Evolutionary conservation across 2,888 invertebrate genomes (phyloP), one percentile per base, ranked within the genome.

Genomic region (Polyploca ridens): DNA sequence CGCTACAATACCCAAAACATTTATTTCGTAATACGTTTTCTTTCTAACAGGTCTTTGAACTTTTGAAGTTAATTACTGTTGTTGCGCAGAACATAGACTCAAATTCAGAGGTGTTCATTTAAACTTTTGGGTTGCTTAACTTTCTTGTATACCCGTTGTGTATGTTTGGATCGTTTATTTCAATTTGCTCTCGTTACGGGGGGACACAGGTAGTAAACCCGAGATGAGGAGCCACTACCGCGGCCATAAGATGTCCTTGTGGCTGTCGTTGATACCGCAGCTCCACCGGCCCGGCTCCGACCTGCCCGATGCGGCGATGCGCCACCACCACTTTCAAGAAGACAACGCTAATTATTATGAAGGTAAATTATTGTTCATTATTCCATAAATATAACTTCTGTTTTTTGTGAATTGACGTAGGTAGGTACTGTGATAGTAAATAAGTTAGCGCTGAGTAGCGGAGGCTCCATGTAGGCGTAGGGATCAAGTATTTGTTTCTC

Each of bases 241-340:
- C 57, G 98, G 98, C 59, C 98, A 98, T 94, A 98, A 98, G 91
- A 96, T 98, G 95, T 98, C 98, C 49, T 95, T 98, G 85, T 99
- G 98, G 98, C 91, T 98, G 69, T 98, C 98, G 75, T 95, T 98
- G 63, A 97, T 98, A 83, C 98, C 98, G 63, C 98, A 98, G 86
- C 95, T 99, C 64, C 98, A 98, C 87, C 95, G 97, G 67, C 97
- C 98, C 13, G 98, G 98, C 27, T 91, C 95, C 11, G 95, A 95
- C 71, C 75, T 94, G 72, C 96, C 97, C 72, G 98, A 98, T 83
- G 96, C 97, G 69, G 97, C 97, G 69, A 97, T 98, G 97, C 95
- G 97, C 57, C 97, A 98, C 86, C 97, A 98, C 86, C 98, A 98
- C 86, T 97, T 98, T 81, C 96, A 97, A 78, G 97, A 97, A 67